phyloP scores from a whole-genome alignment of 2,113 vertebrate species.

The Chaetodon trifascialis region DNA sequence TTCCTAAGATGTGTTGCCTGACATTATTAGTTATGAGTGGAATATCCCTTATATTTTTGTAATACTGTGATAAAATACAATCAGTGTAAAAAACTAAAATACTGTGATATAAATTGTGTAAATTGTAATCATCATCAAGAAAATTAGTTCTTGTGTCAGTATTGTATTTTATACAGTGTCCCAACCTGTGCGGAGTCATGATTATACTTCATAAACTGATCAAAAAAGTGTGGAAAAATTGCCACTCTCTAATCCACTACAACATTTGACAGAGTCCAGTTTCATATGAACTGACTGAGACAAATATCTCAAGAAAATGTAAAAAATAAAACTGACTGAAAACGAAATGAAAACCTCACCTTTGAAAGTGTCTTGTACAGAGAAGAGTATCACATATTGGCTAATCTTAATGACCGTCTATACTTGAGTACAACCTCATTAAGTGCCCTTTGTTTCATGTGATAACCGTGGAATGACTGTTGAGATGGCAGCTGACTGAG shows the following conservation, averaged over 20 bases:
- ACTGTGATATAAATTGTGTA: no score
- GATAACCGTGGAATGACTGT: slow-evolving; percentile 31
- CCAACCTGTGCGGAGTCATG: no score
- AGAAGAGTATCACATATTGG: slow-evolving; percentile 6
- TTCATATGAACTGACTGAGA: neutral
- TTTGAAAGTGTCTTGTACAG: slow-evolving; percentile 23
- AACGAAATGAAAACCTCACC: neutral
- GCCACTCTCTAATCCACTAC: neutral
- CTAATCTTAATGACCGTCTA: slow-evolving; percentile 25
- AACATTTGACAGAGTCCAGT: neutral
- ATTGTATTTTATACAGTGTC: no score
- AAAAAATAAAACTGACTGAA: neutral
- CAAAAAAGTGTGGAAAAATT: no score
- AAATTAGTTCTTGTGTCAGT: no score
- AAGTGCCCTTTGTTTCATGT: slow-evolving; percentile 43
- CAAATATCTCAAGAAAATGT: neutral
- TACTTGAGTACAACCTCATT: slow-evolving; percentile 41
- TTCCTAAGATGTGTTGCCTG: no score
- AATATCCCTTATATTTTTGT: no score
- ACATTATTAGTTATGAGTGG: no score
- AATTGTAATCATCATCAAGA: no score
- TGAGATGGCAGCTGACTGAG: slow-evolving; percentile 43
- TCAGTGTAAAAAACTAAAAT: no score
- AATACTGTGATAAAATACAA: no score
- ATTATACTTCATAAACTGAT: no score